Conservation (phyloP, 2,888 invertebrate genomes). For the Cloeon dipterum region DNA sequence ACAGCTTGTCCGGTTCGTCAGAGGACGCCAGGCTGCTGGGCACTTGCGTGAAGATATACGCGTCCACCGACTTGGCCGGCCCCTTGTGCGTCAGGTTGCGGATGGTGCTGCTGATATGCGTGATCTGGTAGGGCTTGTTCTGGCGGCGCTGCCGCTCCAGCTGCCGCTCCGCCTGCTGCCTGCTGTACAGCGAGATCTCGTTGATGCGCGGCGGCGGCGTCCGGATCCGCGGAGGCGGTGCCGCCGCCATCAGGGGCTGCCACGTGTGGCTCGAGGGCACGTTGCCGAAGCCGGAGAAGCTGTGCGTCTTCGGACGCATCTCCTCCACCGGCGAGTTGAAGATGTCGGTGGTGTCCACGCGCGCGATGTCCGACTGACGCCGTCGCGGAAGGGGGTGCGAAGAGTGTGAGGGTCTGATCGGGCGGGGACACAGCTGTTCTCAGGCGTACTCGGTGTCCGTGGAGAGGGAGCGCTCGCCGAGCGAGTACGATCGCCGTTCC, state of each 20-base stretch:
- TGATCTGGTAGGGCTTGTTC: background rate
- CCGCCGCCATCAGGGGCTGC: background rate
- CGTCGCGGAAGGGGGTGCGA: no score
- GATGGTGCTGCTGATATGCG: background rate
- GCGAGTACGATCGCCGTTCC: slow-evolving; percentile 19
- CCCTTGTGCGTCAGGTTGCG: background rate
- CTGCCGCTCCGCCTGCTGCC: background rate
- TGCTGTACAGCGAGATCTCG: background rate
- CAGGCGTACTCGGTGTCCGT: slow-evolving; percentile 54
- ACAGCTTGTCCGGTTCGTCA: background rate
- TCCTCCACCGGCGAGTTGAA: background rate
- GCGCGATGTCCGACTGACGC: no score
- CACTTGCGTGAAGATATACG: background rate
- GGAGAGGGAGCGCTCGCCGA: slow-evolving; percentile 31
- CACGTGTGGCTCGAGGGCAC: background rate
- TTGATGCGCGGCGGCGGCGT: background rate
- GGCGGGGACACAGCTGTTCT: slow-evolving; percentile 19
- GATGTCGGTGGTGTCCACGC: background rate
- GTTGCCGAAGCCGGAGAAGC: background rate
- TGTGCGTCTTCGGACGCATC: background rate
- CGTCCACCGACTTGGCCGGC: background rate
- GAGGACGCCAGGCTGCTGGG: background rate
- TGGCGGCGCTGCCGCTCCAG: background rate
- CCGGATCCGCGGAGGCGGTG: background rate
- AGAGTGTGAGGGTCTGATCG: background rate